These are phyloP conservation scores for Tricholauxania praeusta DNA, from an alignment of 2,888 invertebrate genomes.

Conservation along the genomic window DNA sequence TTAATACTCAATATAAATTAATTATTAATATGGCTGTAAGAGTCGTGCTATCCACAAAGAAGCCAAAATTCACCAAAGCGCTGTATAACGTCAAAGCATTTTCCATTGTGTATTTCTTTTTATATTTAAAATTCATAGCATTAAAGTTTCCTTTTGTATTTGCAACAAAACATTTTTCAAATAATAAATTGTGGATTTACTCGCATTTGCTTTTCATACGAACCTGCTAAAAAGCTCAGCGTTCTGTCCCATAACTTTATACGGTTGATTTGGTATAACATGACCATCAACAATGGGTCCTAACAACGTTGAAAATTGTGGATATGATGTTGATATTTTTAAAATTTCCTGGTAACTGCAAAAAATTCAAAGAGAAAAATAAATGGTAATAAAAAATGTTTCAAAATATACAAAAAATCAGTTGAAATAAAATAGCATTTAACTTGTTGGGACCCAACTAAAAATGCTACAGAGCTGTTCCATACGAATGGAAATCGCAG, in stretches of 20 bases:
- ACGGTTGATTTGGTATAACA: conserved; percentile 85
- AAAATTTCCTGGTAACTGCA: conserved; percentile 78
- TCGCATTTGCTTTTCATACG: conserved; percentile 51
- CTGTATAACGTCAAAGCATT: no score
- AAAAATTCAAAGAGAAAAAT: conserved; percentile 43
- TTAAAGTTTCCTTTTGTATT: conserved; percentile 27
- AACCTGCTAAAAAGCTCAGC: conserved; percentile 82
- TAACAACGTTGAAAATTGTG: conserved; percentile 85
- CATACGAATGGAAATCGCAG: no score
- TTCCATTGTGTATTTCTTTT: no score
- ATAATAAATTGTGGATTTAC: conserved; percentile 32
- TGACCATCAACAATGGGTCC: conserved; percentile 90
- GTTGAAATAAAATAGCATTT: no score
- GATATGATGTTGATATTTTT: conserved; percentile 74
- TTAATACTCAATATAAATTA: not conserved
- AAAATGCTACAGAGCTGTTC: no score
- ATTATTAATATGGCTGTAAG: not conserved
- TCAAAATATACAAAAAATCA: not conserved
- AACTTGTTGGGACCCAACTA: no score
- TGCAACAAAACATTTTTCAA: conserved; percentile 18
- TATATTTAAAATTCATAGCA: conserved; percentile 9
- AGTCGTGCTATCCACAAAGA: not conserved
- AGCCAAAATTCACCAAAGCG: not conserved
- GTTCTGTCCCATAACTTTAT: conserved; percentile 80
- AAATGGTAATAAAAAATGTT: not conserved